A percentile compares a stretch with the other conserved stretches of the same genome.
Evolutionary conservation across 2,888 invertebrate genomes (phyloP).

Genomic region (Hedychridium roseum): DNA sequence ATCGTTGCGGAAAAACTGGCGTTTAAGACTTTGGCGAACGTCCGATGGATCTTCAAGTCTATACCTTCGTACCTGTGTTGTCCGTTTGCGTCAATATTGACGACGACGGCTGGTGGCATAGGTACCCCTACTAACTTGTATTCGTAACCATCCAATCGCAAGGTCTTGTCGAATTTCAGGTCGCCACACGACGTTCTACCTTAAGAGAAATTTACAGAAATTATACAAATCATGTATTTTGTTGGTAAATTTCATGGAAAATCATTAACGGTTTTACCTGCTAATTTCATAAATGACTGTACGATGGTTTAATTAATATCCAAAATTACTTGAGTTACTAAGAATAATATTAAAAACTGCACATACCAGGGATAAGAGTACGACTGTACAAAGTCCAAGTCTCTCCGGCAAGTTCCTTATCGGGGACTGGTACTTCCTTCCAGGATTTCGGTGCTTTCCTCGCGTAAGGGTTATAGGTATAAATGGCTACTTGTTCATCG

Average conservation of each 20-base stretch:
- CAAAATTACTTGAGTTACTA: no score
- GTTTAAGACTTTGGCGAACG: constrained; percentile 11
- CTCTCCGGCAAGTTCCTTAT: background rate
- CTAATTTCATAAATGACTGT: no score
- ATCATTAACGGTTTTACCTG: no score
- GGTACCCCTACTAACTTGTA: constrained; percentile 11
- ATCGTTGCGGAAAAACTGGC: background rate
- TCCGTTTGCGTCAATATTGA: constrained; percentile 5
- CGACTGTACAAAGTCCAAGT: constrained; percentile 10
- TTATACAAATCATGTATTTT: no score
- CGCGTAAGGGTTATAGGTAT: constrained; percentile 33
- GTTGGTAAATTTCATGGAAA: no score
- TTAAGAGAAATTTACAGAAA: no score
- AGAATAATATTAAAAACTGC: background rate
- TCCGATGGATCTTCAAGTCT: no score
- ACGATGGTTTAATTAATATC: no score
- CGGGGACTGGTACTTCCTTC: constrained; percentile 6
- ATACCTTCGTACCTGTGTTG: constrained; percentile 8
- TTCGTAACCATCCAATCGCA: constrained; percentile 11
- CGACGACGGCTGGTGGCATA: constrained; percentile 7
- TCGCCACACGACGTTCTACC: constrained; percentile 15
- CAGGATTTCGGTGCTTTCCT: constrained; percentile 20
- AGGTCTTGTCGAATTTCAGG: constrained; percentile 20
- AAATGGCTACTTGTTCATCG: constrained; percentile 11
- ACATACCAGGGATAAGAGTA: constrained; percentile 6